Evolutionary conservation across 2,797 vertebrate genomes (phyloP).

Genomic region (Phataginus tetradactyla): DNA sequence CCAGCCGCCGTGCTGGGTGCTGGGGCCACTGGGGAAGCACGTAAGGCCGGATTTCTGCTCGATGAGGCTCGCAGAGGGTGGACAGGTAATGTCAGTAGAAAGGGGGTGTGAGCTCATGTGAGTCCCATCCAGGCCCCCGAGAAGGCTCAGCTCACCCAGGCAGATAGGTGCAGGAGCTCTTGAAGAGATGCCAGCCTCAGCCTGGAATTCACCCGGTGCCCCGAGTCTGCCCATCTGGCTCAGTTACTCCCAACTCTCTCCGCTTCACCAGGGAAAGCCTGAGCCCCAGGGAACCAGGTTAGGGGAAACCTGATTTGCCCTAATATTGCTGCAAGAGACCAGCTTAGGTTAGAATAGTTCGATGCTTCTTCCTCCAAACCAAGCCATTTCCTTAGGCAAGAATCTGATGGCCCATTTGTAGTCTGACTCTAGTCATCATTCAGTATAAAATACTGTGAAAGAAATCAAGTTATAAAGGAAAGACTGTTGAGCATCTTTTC

Average conservation of each 20-base stretch:
- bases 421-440: not conserved
- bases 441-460: not conserved
- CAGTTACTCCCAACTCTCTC: no score
- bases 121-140: not conserved
- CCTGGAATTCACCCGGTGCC: not conserved
- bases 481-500: not conserved
- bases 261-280: not conserved
- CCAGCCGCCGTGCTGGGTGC: rapidly evolving
- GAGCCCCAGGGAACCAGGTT: not conserved
- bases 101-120: not conserved
- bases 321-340: not conserved
- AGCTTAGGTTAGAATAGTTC: not conserved
- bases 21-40: rapidly evolving
- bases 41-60: not conserved
- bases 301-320: no score
- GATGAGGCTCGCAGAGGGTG: not conserved
- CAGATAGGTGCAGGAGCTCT: not conserved
- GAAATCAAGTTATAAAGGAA: not conserved
- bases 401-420: not conserved
- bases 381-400: not conserved
- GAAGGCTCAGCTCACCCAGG: not conserved
- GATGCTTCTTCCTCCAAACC: no score
- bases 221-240: rapidly evolving
- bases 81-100: rapidly evolving
- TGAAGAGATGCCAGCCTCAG: not conserved